These are phyloP conservation scores for Drosophila azteca DNA, from an alignment of 1,140 invertebrate genomes.

Conservation along the genomic window DNA sequence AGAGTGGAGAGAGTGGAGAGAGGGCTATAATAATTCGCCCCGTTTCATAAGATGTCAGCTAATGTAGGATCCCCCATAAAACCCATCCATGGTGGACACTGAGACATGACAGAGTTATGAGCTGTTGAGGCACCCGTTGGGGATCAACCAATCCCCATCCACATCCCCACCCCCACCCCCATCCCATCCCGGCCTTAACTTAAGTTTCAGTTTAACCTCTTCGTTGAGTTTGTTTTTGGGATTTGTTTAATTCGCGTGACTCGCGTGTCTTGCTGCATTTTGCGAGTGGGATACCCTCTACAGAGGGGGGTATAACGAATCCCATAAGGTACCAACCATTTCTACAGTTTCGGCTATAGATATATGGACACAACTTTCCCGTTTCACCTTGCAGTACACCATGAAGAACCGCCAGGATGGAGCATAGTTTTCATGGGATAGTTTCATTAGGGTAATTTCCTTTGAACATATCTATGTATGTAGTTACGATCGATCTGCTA, in stretches of 20 bases:
- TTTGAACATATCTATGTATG: neutral
- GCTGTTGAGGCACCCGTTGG: conserved; percentile 6
- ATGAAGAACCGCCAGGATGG: too few species aligned
- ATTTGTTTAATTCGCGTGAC: conserved; percentile 58
- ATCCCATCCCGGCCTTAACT: neutral
- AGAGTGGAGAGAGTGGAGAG: conserved; percentile 2
- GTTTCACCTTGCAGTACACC: too few species aligned
- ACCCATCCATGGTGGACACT: conserved; percentile 17
- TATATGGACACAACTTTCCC: too few species aligned
- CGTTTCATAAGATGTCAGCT: conserved; percentile 25
- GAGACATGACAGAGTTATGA: conserved; percentile 42
- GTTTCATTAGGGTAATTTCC: conserved; percentile 1
- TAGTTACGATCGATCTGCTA: too few species aligned
- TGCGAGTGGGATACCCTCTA: too few species aligned
- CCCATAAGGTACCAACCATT: too few species aligned
- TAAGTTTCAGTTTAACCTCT: conserved; percentile 18
- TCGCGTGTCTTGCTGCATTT: conserved; percentile 43
- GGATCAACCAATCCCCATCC: too few species aligned
- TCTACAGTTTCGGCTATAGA: too few species aligned
- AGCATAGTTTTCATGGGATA: too few species aligned
- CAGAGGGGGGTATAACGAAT: too few species aligned
- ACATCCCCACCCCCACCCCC: too few species aligned
- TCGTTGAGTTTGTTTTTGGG: conserved; percentile 2
- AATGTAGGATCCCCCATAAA: conserved; percentile 56
- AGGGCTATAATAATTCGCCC: conserved; percentile 8